Evolutionary conservation across 2,888 invertebrate genomes (phyloP), one percentile per base, ranked within the genome.

Genomic region (Cylloceria caligata): DNA sequence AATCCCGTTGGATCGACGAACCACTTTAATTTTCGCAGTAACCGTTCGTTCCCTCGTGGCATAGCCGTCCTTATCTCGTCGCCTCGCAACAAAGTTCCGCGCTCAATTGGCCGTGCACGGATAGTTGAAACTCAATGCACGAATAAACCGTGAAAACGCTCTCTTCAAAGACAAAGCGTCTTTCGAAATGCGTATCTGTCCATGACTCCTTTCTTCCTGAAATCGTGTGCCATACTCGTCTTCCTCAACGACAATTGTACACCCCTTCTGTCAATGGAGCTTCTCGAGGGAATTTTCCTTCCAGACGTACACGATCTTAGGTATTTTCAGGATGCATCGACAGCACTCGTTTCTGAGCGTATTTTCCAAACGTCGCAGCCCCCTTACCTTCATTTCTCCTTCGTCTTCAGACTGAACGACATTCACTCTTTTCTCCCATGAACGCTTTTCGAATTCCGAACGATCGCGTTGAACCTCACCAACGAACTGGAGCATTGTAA

Each of bases 371-470:
- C n/a, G 9, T 21, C 55, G 27, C 30, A 4, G 13, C 30, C 11
- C 55, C 45, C 34, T 45, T 19, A 4, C 36, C 42, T 57, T 39
- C 6, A 7, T 55, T 16, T 24, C 21, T 19, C 11, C 47, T 11
- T 6, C 34, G 42, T 52, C 45, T 36, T 52, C 39, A 64, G 65
- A 52, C 19, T 64, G 49, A 36, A 11, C 19, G n/a, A 62, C 62
- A 24, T 72, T 52, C 42, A 24, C 19, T 30, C 67, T 9, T 21
- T 6, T 24, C 34, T 65, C 65, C 34, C 34, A 6, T 11, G 16
- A 64, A 74, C 65, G 74, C 24, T 68, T 68, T 57, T 13, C 47
- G 75, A 68, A 68, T 76, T 36, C 30, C 36, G n/a, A 74, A 74
- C 52, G 55, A 55, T 52, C 57, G 19, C 24, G 13, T 42, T 16